These are phyloP conservation scores for Pterocles burchelli DNA, from an alignment of 2,113 vertebrate species.

Conservation along the genomic window DNA sequence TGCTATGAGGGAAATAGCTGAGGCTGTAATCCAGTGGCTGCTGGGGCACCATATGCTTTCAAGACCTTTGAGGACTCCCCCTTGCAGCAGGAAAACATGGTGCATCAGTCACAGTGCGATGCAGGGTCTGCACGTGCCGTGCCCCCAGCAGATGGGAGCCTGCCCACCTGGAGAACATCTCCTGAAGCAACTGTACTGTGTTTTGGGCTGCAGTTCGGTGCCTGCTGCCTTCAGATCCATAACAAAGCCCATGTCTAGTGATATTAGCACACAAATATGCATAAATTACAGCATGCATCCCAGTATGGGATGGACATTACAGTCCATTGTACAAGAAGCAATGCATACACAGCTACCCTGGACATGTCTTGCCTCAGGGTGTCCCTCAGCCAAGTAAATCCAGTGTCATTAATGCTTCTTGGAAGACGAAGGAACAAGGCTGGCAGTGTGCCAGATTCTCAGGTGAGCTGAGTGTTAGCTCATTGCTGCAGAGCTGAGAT, in stretches of 20 bases:
- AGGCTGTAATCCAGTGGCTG: not conserved
- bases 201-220: not conserved
- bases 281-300: not conserved
- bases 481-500: not conserved
- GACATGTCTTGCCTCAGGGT: not conserved
- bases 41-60: not conserved
- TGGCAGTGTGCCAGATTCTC: not conserved
- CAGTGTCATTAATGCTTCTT: not conserved
- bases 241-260: not conserved
- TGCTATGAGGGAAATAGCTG: not conserved
- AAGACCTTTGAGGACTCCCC: not conserved
- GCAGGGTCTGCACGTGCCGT: not conserved
- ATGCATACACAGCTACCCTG: not conserved
- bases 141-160: accelerated
- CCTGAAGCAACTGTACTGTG: not conserved
- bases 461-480: not conserved
- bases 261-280: not conserved
- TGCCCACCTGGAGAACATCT: not conserved
- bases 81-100: not conserved
- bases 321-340: not conserved
- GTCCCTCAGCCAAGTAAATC: not conserved
- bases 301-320: too few species aligned
- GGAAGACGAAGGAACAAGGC: not conserved
- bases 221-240: not conserved
- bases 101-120: not conserved